Base-by-base conservation (phyloP, 2,113 vertebrate species). In the Psilopsiagon aurifrons region DNA sequence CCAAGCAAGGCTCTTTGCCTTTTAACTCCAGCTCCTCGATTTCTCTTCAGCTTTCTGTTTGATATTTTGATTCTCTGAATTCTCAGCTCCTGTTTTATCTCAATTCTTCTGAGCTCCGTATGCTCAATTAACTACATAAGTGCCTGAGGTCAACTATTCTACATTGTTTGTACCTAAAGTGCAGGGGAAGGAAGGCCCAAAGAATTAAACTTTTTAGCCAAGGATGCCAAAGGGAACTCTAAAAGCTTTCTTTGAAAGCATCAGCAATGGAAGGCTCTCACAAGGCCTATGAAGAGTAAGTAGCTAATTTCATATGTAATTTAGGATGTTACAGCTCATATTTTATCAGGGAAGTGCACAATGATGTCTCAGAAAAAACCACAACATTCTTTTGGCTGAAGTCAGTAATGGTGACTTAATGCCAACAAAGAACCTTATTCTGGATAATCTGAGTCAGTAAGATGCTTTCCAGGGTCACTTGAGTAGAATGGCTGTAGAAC, bases 91-190 rank as follows among this genome's bases (percentile, higher is more conserved):
- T 63, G 5, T 55, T 78, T 92, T 89, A 22, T 68, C 28, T 70
- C 27, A 55, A 17, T 4, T 84, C 20, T 87, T 92, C 55, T 55
- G 85, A 75, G 24, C 16, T 66, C 24, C 7, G 8, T 83, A 17
- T 73, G 7, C 35, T 80, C 9, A 4, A 19, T 79, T 46, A 71
- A 17, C 9, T 59, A 31, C 0, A 0, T 31, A 27, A 7, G 9
- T 54, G 3, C 10, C 57, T 73, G 52, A 86, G 19, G n/a, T 41
- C 29, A 29, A 14, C 46, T 94, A 70, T 24, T 44, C 41, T 77
- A 2, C 2, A 70, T n/a, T 83, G 17, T 17, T 63, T 1, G 0
- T 62, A 43, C 12, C 16, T 22, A 4, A 33, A 51, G 20, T 29
- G 10, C 24, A 86, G 52, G 16, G 35, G 47, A 73, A 62, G 18